A percentile compares a stretch with the other conserved stretches of the same genome.
These are phyloP conservation scores for Pantala flavescens DNA, from an alignment of 1,140 invertebrate species.

Conservation along the genomic window DNA sequence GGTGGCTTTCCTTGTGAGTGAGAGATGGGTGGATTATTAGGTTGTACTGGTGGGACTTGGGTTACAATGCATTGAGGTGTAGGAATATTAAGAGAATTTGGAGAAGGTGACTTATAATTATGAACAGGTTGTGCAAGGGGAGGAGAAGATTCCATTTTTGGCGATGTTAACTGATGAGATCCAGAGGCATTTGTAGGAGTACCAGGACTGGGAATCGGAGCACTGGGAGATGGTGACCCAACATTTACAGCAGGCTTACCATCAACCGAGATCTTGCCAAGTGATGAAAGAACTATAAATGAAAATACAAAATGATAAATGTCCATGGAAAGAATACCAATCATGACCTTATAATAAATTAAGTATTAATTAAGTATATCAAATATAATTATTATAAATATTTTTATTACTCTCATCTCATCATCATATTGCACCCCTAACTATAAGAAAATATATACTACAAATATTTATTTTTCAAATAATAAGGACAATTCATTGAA, in stretches of 20 bases:
- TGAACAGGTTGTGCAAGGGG: not conserved
- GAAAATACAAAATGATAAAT: constrained; percentile 20
- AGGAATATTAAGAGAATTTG: constrained; percentile 32
- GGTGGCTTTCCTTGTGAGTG: constrained; percentile 27
- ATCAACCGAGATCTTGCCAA: constrained; percentile 67
- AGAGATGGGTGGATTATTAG: constrained; percentile 33
- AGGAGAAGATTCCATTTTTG: not conserved
- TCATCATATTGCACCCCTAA: too few relatives aligned
- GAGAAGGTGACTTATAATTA: constrained; percentile 32
- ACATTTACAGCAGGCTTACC: constrained; percentile 37
- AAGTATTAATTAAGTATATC: too few relatives aligned
- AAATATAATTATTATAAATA: too few relatives aligned
- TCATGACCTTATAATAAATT: too few relatives aligned
- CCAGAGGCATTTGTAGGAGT: not conserved
- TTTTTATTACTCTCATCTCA: too few relatives aligned
- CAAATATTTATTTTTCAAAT: too few relatives aligned
- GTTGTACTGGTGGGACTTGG: constrained; percentile 26
- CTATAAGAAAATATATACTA: too few relatives aligned
- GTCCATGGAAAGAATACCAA: constrained; percentile 4
- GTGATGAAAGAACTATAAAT: constrained; percentile 50
- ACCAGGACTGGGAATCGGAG: too few relatives aligned
- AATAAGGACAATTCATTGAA: too few relatives aligned
- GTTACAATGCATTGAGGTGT: constrained; percentile 27
- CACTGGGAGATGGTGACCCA: not conserved
- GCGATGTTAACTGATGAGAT: not conserved